These are phyloP conservation scores for Phenacoccus solenopsis DNA, from an alignment of 1,140 invertebrate species.

Conservation along the genomic window DNA sequence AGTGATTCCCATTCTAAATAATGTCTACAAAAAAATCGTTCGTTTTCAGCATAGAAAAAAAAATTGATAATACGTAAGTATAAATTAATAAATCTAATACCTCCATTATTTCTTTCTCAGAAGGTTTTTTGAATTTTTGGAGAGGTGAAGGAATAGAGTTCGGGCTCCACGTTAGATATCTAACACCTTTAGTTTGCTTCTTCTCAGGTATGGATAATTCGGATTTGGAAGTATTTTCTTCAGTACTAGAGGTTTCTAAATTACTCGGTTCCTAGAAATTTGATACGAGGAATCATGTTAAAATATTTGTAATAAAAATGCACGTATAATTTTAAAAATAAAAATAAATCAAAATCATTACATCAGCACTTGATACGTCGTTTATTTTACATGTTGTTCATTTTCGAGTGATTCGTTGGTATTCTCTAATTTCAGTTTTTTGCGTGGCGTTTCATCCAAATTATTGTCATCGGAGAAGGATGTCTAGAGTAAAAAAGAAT, in stretches of 20 bases:
- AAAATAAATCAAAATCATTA: too few species aligned
- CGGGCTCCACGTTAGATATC: conserved; percentile 58
- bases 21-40: conserved; percentile 39
- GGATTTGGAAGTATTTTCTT: conserved; percentile 31
- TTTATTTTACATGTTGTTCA: too few species aligned
- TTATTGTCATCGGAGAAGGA: background rate
- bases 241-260: conserved; percentile 18
- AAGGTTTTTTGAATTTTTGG: conserved; percentile 58
- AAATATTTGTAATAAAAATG: too few species aligned
- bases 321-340: too few species aligned
- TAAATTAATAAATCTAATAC: conserved; percentile 30
- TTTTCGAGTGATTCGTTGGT: background rate
- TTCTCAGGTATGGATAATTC: conserved; percentile 31
- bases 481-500: background rate
- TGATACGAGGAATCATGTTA: too few species aligned
- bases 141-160: conserved; percentile 35
- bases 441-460: background rate
- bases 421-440: background rate
- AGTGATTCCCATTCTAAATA: conserved; percentile 68
- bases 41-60: background rate
- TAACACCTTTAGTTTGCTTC: conserved; percentile 39
- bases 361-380: too few species aligned
- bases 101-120: conserved; percentile 70
- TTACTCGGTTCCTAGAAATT: conserved; percentile 20
- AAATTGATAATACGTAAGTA: conserved; percentile 9